Percentiles rank a stretch among this genome's conserved stretches.
Conservation (phyloP, 2,113 vertebrate species). For the Hippocampus abdominalis region DNA sequence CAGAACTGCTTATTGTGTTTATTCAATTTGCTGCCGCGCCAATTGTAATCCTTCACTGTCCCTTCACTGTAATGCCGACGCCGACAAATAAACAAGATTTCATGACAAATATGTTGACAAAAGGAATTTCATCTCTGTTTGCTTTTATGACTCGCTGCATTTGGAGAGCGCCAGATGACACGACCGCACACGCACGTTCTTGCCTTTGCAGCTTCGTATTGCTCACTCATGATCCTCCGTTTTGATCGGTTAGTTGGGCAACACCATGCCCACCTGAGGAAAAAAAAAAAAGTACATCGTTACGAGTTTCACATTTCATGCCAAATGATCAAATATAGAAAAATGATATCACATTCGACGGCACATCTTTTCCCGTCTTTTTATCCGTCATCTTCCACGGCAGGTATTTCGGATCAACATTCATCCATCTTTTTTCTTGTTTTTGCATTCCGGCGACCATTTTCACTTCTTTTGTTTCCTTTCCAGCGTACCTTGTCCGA, state of each 20-base stretch:
- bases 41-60: constrained; percentile 18
- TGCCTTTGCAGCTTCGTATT: neutral
- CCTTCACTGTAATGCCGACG: constrained; percentile 17
- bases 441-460: neutral
- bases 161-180: neutral
- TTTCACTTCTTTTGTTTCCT: too few relatives aligned
- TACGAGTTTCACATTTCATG: neutral
- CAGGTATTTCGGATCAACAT: neutral
- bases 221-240: constrained; percentile 6
- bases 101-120: constrained; percentile 21
- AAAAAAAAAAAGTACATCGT: constrained; percentile 7
- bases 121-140: constrained; percentile 21
- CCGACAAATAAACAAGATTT: constrained; percentile 15
- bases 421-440: neutral
- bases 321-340: too few relatives aligned
- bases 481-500: constrained; percentile 81
- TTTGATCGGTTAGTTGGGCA: constrained; percentile 34
- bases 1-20: constrained; percentile 5
- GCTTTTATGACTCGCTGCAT: neutral
- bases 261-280: constrained; percentile 58
- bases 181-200: neutral
- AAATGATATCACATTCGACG: too few relatives aligned
- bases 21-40: constrained; percentile 6
- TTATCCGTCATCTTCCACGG: neutral
- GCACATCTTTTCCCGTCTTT: too few relatives aligned